Base-by-base conservation (phyloP, 2,797 vertebrate species). In the Crocodylus rhombifer region DNA sequence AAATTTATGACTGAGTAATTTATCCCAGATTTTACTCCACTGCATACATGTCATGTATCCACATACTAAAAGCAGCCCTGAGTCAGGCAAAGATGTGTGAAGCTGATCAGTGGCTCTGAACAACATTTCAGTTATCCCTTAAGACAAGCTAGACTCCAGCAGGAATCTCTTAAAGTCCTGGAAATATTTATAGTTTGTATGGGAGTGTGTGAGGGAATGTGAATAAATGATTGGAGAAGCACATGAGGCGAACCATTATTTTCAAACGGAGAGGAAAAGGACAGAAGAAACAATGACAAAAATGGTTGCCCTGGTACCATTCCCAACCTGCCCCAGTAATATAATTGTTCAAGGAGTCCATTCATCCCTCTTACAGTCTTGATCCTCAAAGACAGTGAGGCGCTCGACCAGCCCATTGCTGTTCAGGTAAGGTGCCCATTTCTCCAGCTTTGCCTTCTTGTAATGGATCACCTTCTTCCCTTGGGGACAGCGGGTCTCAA, bases 381-480 rank as follows among this genome's bases (percentile, higher is more conserved):
- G 63, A 97, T 99, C 98, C 74, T 95, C 67, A 2, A 98, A 99
- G 30, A 94, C 28, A 1, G 98, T 98, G 79, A 99, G 97, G 5
- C 98, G 98, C 30, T 96, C 96, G 91, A 98, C 91, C 21, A 99
- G 97, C 56, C 99, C 99, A 0, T 98, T 97, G 7, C 14, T 17
- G 21, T 98, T 98, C 83, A 98, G 95, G 73, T 98, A 98, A 0
- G 97, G 97, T 0, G 98, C 96, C 97, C 98, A 99, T 73, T 95
- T 98, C 96, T 99, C 99, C 96, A 99, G 94, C 91, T 97, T 98
- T 0, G 98, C 98, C 79, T 97, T 98, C 77, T 97, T 97, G 95
- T 99, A 99, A 60, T 91, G 95, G 36, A 97, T 97, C 93, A 97
- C 95, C 94, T 98, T 99, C 91, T 77, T 97, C 18, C 98, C 98